Evolutionary conservation across 2,888 invertebrate genomes (phyloP).

Genomic region (Perizoma flavofasciatum): DNA sequence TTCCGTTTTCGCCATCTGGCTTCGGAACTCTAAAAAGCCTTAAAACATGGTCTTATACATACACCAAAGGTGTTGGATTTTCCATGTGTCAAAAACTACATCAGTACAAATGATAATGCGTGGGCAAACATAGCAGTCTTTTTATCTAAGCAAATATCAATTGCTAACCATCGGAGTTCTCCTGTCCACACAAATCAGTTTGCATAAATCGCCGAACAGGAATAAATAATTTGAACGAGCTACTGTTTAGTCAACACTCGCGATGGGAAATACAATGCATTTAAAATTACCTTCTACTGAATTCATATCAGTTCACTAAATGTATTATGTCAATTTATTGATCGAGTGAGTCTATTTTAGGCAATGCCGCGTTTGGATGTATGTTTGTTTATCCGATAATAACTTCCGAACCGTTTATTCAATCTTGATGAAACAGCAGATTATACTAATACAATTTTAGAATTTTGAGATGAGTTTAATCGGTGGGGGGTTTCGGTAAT

Average conservation of each 20-base stretch:
- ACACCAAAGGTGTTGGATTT: constrained; percentile 6
- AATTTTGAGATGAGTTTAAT: too few relatives aligned
- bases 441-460: too few relatives aligned
- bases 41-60: neutral
- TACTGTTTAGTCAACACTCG: constrained; percentile 42
- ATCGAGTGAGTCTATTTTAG: too few relatives aligned
- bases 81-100: constrained; percentile 15
- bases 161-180: constrained; percentile 42
- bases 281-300: constrained; percentile 20
- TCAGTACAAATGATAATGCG: constrained; percentile 16
- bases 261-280: constrained; percentile 35
- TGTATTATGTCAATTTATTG: too few relatives aligned
- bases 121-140: constrained; percentile 28
- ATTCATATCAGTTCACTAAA: too few relatives aligned
- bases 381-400: too few relatives aligned
- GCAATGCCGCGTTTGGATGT: too few relatives aligned
- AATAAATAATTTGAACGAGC: constrained; percentile 43
- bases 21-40: neutral
- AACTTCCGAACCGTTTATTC: too few relatives aligned
- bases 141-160: constrained; percentile 32
- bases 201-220: constrained; percentile 45
- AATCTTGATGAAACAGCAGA: too few relatives aligned
- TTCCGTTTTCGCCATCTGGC: too few relatives aligned
- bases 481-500: too few relatives aligned
- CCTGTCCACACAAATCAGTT: constrained; percentile 43